phyloP scores from a whole-genome alignment of 2,113 vertebrate genomes.

The Perca flavescens region DNA sequence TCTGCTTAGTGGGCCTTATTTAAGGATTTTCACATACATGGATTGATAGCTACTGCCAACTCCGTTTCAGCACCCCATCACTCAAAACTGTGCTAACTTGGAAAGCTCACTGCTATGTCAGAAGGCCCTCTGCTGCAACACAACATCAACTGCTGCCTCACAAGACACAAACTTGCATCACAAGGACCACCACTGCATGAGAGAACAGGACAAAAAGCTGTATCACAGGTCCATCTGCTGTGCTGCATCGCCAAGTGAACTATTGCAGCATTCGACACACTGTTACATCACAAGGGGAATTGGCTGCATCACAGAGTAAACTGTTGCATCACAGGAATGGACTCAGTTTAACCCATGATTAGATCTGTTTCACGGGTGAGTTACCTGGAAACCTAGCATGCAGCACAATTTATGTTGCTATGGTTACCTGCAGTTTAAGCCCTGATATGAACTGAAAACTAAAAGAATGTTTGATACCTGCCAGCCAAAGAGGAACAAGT shows the following conservation, averaged over 20 bases:
- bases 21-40: conserved; percentile 59
- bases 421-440: not conserved
- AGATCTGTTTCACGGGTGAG: not conserved
- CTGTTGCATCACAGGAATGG: conserved; percentile 48
- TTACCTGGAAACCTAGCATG: not conserved
- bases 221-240: not conserved
- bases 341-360: not conserved
- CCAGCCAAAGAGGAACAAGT: not conserved
- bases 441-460: not conserved
- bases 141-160: conserved; percentile 2
- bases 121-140: conserved; percentile 20
- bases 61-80: conserved; percentile 28
- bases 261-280: not conserved
- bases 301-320: conserved; percentile 35
- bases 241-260: not conserved
- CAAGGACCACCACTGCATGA: not conserved
- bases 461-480: not conserved
- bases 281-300: conserved; percentile 23
- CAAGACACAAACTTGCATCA: not conserved
- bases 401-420: not conserved
- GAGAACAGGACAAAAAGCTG: not conserved
- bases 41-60: conserved; percentile 57
- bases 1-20: conserved; percentile 70
- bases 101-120: conserved; percentile 13
- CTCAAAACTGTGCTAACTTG: conserved; percentile 26